Evolutionary conservation across 2,113 vertebrate species (phyloP), one percentile per base, ranked within the genome.

Genomic region (Thryonomys swinderianus): DNA sequence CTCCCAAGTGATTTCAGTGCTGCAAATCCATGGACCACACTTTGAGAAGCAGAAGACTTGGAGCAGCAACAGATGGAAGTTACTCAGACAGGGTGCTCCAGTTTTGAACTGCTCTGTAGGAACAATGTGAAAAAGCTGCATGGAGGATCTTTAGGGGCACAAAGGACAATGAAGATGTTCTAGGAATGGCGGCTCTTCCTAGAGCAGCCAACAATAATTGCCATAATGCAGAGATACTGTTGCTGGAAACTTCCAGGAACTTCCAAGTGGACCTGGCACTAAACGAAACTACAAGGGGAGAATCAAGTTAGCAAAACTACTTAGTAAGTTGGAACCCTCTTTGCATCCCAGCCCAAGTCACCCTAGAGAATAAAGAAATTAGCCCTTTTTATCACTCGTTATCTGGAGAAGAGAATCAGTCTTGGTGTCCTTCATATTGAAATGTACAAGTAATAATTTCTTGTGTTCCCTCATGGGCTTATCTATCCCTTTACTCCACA

Each of bases 161-260:
- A 40, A 55, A 74, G 80, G 86, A 85, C 7, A n/a, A 1, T 20
- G 57, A 37, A 32, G 37, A 45, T 64, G 93, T 88, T 86, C 37
- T 20, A 85, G 64, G 59, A 71, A 27, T 53, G 51, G 11, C 84
- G 87, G 67, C 64, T 61, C 67, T 93, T 91, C 48, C 62, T 37
- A 12, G 71, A 71, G 37, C 62, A 93, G 82, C 23, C 42, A 48
- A 48, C 20, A 64, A 74, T 64, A 67, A 85, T 80, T 73, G 53
- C 37, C 78, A 96, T 32, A 80, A 69, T 40, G 23, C 48, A 64
- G 80, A 89, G 84, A 94, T 23, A 48, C 42, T 85, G 3, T 86
- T 83, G 57, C 62, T 89, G 83, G 84, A 34, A 91, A 89, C 90
- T 74, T 93, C 45, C n/a, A 89, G 95, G 64, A 93, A 91, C 66